Conservation (phyloP, 2,888 invertebrate species). For the Pristionchus japonicus region DNA sequence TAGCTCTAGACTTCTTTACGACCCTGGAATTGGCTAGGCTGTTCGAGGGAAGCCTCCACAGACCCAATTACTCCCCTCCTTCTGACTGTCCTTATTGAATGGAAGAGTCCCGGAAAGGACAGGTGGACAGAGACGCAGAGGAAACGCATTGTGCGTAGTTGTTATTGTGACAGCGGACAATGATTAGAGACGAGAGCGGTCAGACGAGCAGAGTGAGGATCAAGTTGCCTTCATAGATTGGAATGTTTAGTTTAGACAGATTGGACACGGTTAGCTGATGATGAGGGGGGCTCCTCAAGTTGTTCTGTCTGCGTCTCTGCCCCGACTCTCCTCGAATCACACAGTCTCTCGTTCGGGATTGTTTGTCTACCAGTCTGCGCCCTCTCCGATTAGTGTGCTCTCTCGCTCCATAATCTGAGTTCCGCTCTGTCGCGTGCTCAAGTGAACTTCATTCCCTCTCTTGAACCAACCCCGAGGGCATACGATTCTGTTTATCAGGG, state of each 20-base stretch:
- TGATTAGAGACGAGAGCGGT: conserved; percentile 4
- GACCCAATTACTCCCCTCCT: too few relatives aligned
- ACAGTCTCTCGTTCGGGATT: background rate
- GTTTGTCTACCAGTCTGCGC: background rate
- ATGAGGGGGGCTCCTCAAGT: background rate
- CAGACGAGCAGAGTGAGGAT: conserved; percentile 6
- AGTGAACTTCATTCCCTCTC: background rate
- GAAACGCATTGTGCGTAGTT: conserved; percentile 2
- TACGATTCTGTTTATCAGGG: conserved; percentile 40
- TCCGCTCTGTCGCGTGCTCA: background rate
- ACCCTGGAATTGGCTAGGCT: too few relatives aligned
- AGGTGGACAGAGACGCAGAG: conserved; percentile 21
- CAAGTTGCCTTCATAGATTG: background rate
- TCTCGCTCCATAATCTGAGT: background rate
- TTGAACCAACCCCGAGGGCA: background rate
- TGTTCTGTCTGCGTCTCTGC: conserved; percentile 23
- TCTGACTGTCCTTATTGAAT: conserved; percentile 17
- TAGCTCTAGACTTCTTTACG: background rate
- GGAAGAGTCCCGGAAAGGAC: background rate
- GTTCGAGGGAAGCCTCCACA: too few relatives aligned
- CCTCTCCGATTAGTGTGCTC: background rate
- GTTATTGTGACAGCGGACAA: background rate
- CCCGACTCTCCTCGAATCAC: background rate
- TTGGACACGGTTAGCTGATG: conserved; percentile 37
- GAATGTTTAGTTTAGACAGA: conserved; percentile 42